phyloP scores from a whole-genome alignment of 2,113 vertebrate species.

The Dasyornis broadbenti region DNA sequence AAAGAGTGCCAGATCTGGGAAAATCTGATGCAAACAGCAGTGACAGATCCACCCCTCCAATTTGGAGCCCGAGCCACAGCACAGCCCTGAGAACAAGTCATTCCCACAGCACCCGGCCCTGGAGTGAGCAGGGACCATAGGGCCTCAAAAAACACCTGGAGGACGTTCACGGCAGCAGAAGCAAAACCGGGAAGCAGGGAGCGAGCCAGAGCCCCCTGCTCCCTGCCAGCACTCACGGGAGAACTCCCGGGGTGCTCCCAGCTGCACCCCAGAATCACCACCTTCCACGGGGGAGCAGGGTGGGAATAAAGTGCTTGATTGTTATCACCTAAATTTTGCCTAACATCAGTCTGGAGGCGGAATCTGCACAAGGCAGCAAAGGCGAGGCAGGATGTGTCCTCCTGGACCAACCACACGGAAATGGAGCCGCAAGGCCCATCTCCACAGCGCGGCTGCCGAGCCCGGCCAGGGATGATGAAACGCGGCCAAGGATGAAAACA shows the following conservation, averaged over 20 bases:
- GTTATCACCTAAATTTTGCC: neutral
- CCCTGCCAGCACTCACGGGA: neutral
- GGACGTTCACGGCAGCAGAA: neutral
- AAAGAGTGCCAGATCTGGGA: accelerated
- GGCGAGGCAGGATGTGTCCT: neutral
- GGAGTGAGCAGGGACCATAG: accelerated
- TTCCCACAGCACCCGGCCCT: neutral
- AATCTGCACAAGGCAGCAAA: neutral
- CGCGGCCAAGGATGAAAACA: neutral
- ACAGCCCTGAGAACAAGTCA: accelerated
- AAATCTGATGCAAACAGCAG: neutral
- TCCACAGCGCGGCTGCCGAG: neutral
- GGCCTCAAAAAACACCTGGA: neutral
- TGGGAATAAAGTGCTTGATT: neutral
- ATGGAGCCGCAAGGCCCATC: neutral
- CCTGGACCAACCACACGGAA: neutral
- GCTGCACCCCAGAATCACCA: accelerated
- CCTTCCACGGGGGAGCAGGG: neutral
- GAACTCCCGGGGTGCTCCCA: neutral
- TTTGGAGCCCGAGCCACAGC: accelerated
- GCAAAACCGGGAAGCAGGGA: accelerated
- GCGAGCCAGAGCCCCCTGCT: neutral
- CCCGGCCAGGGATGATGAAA: neutral
- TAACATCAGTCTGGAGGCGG: neutral
- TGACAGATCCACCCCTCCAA: accelerated